Evolutionary conservation across 2,888 invertebrate genomes (phyloP), one percentile per base, ranked within the genome.

Genomic region (Pantelozetes paolii): DNA sequence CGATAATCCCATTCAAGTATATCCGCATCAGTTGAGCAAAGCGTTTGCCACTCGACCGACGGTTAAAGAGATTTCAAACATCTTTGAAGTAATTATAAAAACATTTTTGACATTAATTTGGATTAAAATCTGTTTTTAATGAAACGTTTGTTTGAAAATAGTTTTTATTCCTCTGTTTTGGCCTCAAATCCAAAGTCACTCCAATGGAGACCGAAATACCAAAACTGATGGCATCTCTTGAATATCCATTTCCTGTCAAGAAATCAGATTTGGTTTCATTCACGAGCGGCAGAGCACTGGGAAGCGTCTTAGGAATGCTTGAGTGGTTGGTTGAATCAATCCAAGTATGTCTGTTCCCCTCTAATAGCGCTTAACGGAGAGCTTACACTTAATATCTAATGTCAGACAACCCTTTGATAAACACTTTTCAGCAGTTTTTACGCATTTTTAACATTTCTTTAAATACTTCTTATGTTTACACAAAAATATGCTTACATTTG

Each of bases 161-260:
- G 62, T 75, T 75, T 50, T 23, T 75, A 26, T 75, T 75, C 18
- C 32, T 36, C 13, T 73, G 23, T 40, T 75, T 73, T 11, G 40
- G 50, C 11, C 2, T 40, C 15, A 71, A 50, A 54, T 26, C 30
- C 13, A 30, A 48, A 64, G 9, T 40, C 5, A 64, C 18, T 18
- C 30, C 71, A 20, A 36, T 75, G 23, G 73, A 75, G 8, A 32
- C 32, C 1, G 72, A 73, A 15, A 64, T 75, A 18, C 75, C 75
- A 1, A 75, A 75, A 36, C 3, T 59, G 18, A 36, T 75, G 48
- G 40, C 48, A 18, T 13, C 48, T n/a, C 30, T 75, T 18, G 75
- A 72, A 5, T 75, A 72, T 40, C 75, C 75, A 32, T 75, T 57
- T 72, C 64, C 26, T 30, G 30, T 75, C 13, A 75, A 75, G 28